phyloP scores from a whole-genome alignment of 2,113 vertebrate species.

The Xiphias gladius region DNA sequence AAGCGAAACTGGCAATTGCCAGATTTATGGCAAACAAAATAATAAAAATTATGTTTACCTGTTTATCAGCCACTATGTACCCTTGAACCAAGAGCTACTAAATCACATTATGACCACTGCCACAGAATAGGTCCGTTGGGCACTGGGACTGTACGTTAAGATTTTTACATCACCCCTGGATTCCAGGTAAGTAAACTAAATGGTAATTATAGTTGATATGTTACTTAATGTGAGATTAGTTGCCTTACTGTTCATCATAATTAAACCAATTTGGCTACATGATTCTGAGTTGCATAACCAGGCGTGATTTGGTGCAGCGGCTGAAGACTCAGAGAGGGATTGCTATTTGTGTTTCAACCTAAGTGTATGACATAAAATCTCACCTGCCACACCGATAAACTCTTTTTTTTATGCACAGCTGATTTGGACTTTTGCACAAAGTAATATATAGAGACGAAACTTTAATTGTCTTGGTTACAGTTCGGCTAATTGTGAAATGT shows the following conservation, averaged over 20 bases:
- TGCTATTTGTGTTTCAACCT: too few relatives aligned
- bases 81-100: not conserved
- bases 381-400: not conserved
- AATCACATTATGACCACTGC: not conserved
- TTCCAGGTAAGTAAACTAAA: not conserved
- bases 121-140: not conserved
- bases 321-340: not conserved
- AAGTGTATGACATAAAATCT: not conserved
- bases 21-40: too few relatives aligned
- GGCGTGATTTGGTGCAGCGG: not conserved
- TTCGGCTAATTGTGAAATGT: not conserved
- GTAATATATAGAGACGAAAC: not conserved
- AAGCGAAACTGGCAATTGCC: too few relatives aligned
- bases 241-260: not conserved
- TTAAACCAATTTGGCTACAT: not conserved
- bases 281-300: not conserved
- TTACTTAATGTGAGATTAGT: not conserved
- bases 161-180: not conserved
- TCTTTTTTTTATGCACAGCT: not conserved
- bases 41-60: too few relatives aligned
- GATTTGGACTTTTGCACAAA: not conserved
- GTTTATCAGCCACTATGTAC: not conserved
- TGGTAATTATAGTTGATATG: not conserved
- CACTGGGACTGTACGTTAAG: not conserved
- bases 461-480: too few relatives aligned